phyloP scores from a whole-genome alignment of 2,888 invertebrate genomes.

The Diploptera punctata region DNA sequence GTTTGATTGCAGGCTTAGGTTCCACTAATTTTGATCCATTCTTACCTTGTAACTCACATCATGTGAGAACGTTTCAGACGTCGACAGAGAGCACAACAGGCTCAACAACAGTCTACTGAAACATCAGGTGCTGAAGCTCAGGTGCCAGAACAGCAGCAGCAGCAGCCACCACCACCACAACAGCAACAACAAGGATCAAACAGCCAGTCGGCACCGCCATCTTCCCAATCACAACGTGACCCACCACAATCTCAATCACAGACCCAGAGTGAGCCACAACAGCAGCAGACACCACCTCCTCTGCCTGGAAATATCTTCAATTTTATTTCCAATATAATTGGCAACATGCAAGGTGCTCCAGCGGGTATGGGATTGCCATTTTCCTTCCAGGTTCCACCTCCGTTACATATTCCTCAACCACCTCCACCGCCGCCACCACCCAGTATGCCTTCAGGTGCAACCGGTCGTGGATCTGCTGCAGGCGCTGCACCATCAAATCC shows the following conservation, averaged over 20 bases:
- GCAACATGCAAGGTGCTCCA: conserved; percentile 6
- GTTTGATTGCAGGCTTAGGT: conserved; percentile 32
- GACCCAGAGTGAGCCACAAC: neutral
- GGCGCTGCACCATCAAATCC: neutral
- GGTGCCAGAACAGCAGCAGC: neutral
- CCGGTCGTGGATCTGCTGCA: neutral
- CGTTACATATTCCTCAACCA: neutral
- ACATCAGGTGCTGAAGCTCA: neutral
- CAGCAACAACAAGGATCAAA: neutral
- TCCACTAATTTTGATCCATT: conserved; percentile 65
- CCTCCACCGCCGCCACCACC: neutral
- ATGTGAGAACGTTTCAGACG: conserved; percentile 57
- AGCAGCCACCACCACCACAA: neutral
- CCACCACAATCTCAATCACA: neutral
- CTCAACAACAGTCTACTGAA: neutral
- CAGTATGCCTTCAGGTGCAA: neutral
- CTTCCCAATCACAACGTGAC: neutral
- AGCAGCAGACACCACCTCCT: neutral
- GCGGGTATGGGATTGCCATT: neutral
- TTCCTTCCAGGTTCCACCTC: neutral
- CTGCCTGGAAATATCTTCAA: neutral
- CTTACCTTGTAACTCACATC: conserved; percentile 75
- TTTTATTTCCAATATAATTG: conserved; percentile 20
- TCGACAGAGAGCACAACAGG: conserved; percentile 12
- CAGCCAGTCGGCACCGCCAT: neutral